These are phyloP conservation scores for Aurelia sp. DNA, from an alignment of 30 jellyfish, hydroid and myxozoan genomes.

Conservation along the genomic window DNA sequence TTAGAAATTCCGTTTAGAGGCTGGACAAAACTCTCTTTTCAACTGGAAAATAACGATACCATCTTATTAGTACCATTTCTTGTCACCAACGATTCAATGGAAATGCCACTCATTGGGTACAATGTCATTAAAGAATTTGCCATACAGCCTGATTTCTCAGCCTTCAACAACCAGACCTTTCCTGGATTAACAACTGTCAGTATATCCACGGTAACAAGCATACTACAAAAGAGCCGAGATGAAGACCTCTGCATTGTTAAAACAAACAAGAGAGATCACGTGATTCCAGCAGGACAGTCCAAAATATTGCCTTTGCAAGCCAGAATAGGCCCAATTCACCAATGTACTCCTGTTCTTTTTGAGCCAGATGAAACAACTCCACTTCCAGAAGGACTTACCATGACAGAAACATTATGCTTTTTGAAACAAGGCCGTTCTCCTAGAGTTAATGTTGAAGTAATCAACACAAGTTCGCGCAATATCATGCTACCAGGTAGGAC, in stretches of 20 bases:
- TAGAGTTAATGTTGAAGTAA: neutral
- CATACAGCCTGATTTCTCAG: neutral
- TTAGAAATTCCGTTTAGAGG: constrained; percentile 13
- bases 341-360: constrained; percentile 11
- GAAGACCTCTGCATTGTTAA: neutral
- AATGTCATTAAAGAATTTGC: constrained; percentile 4
- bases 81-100: constrained; percentile 12
- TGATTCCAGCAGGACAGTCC: constrained; percentile 5
- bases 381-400: constrained; percentile 2
- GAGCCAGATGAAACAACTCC: constrained; percentile 1
- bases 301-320: neutral
- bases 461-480: constrained; percentile 12
- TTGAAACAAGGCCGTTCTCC: neutral
- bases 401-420: constrained; percentile 10
- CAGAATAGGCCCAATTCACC: constrained; percentile 1
- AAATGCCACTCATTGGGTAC: constrained; percentile 22
- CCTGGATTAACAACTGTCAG: neutral
- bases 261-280: constrained; percentile 10
- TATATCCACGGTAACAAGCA: neutral
- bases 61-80: constrained; percentile 8
- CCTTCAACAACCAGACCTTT: neutral
- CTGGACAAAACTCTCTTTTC: neutral
- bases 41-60: constrained; percentile 5
- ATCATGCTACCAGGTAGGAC: constrained; percentile 13
- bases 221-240: neutral